These are phyloP conservation scores for Pomacea maculata DNA, from an alignment of 1,140 invertebrate species.

Conservation along the genomic window DNA sequence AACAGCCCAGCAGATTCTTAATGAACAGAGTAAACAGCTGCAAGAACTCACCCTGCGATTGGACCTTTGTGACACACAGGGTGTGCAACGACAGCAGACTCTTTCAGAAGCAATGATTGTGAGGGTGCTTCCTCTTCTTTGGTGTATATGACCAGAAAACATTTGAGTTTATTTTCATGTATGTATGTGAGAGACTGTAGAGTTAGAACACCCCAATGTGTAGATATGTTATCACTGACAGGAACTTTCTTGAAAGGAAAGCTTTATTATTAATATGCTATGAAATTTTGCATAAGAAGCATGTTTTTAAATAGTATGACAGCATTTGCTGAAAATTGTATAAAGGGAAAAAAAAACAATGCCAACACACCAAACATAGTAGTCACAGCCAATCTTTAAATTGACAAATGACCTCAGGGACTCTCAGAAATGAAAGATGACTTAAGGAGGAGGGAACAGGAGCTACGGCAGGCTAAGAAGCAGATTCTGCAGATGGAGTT, in stretches of 20 bases:
- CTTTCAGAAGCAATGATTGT: slow-evolving; percentile 55
- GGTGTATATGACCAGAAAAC: neutral
- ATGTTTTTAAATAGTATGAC: no score
- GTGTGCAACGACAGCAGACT: slow-evolving; percentile 49
- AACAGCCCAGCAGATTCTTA: slow-evolving; percentile 56
- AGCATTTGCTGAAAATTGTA: neutral
- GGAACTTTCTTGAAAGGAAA: no score
- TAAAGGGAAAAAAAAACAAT: neutral
- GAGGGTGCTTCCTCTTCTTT: neutral
- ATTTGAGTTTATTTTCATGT: no score
- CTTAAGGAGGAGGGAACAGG: slow-evolving; percentile 54
- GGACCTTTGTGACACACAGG: slow-evolving; percentile 50
- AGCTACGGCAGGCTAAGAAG: slow-evolving; percentile 53
- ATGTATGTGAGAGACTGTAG: no score
- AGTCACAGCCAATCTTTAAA: neutral
- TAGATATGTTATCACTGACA: no score
- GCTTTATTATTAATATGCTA: no score
- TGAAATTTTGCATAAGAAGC: no score
- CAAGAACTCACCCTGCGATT: slow-evolving; percentile 50
- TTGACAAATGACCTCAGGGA: slow-evolving; percentile 32
- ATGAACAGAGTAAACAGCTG: slow-evolving; percentile 59
- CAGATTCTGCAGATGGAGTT: slow-evolving; percentile 49
- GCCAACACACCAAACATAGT: neutral
- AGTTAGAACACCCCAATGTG: no score
- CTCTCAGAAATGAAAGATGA: slow-evolving; percentile 54